phyloP scores from a whole-genome alignment of 1,140 invertebrate species.

The Drosophila aff. region DNA sequence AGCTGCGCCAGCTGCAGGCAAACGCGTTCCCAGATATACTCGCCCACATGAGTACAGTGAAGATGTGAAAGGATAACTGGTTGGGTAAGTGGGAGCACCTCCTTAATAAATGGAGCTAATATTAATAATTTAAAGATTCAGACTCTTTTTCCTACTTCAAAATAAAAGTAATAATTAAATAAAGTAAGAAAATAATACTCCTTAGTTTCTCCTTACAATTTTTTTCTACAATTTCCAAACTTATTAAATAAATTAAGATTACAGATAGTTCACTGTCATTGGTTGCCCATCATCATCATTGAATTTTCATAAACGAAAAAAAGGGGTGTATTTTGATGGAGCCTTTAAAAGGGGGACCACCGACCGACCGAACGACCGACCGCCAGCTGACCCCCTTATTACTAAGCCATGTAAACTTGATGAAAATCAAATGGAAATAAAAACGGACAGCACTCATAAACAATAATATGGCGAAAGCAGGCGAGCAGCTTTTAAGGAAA shows the following conservation, averaged over 20 bases:
- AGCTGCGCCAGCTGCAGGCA: slow-evolving; percentile 41
- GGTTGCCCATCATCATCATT: slow-evolving; percentile 13
- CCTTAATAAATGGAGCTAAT: neutral
- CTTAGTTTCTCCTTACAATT: neutral
- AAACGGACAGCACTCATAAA: slow-evolving; percentile 79
- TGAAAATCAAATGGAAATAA: slow-evolving; percentile 83
- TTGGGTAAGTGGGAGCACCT: neutral
- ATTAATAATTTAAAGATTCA: neutral
- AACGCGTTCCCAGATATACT: neutral
- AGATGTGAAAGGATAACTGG: neutral
- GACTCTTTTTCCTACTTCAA: neutral
- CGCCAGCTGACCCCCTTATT: slow-evolving; percentile 49
- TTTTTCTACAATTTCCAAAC: neutral
- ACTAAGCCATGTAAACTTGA: slow-evolving; percentile 80
- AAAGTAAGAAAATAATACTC: neutral
- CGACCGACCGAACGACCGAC: neutral
- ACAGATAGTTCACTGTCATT: neutral
- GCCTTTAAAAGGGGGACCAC: slow-evolving; percentile 12
- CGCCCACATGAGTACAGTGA: slow-evolving; percentile 5
- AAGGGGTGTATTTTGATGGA: slow-evolving; percentile 4
- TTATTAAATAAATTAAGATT: neutral
- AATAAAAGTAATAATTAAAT: no score
- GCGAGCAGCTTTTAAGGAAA: slow-evolving; percentile 52
- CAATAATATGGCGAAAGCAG: slow-evolving; percentile 69
- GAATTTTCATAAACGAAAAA: slow-evolving; percentile 26